Conservation (phyloP, 2,888 invertebrate species). For the Pollenia griseotomentosa region DNA sequence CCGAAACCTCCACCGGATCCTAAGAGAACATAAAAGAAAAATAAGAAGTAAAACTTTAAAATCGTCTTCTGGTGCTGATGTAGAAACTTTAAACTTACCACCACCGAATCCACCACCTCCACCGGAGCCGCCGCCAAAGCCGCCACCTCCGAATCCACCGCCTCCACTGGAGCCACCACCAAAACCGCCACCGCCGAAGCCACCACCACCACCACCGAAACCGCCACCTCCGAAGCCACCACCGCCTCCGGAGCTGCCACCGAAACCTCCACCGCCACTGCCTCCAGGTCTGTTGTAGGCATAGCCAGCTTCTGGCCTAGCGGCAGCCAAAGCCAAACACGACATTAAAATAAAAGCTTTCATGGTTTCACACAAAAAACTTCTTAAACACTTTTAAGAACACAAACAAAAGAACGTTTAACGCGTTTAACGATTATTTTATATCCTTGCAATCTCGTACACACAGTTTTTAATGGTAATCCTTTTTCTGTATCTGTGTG, state of each 20-base stretch:
- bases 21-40: background rate
- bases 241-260: slow-evolving; percentile 75
- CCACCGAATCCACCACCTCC: slow-evolving; percentile 77
- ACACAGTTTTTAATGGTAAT: slow-evolving; percentile 61
- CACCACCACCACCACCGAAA: slow-evolving; percentile 75
- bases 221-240: slow-evolving; percentile 76
- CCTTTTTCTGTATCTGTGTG: slow-evolving; percentile 69
- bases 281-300: slow-evolving; percentile 84
- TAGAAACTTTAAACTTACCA: slow-evolving; percentile 60
- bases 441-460: slow-evolving; percentile 56
- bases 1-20: slow-evolving; percentile 66
- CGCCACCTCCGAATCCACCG: slow-evolving; percentile 71
- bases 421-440: slow-evolving; percentile 51
- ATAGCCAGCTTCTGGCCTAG: slow-evolving; percentile 84
- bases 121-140: slow-evolving; percentile 77
- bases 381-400: slow-evolving; percentile 40
- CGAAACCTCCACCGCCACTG: slow-evolving; percentile 81
- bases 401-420: slow-evolving; percentile 48
- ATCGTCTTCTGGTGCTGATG: too few relatives aligned
- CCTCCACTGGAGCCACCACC: slow-evolving; percentile 70
- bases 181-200: slow-evolving; percentile 74
- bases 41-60: background rate
- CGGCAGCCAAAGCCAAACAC: slow-evolving; percentile 83
- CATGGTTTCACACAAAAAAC: slow-evolving; percentile 77
- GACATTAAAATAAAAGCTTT: slow-evolving; percentile 84